Base-by-base conservation (phyloP, 1,140 invertebrate genomes). In the Drosophila auraria region DNA sequence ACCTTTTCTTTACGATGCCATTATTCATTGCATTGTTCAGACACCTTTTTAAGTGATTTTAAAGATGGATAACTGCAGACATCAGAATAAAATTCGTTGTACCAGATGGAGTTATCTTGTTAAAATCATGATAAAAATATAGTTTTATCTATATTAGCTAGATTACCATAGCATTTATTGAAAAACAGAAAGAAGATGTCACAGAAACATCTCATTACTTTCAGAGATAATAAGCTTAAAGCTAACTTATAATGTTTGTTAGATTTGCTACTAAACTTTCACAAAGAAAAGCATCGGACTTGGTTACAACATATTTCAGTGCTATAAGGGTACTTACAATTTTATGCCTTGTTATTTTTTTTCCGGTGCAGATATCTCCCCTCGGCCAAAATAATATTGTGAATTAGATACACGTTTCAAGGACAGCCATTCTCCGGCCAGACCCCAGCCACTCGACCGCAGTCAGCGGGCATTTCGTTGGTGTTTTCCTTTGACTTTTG, bases 391-490 rank as follows among this genome's bases (percentile, higher is more conserved):
- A 51, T 30, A 53, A 73, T 73, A 45, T 73, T 73, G 38, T 15
- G 72, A 70, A 83, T 83, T 83, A 75, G 75, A 83, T 66, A 83
- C 75, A 79, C 80, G 80, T 69, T 83, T 75, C 80, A 83, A 83
- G 80, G 80, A 79, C 80, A 66, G 50, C 42, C 47, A 61, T 20
- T 12, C 36, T 33, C 38, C 42, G 40, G 38, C 45, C 51, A 17
- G 50, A 65, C 36, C 33, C 33, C 14, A 59, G 40, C 23, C 62
- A 49, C 64, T 47, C 51, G 44, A 57, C 60, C 60, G n/a, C 40
- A 51, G 42, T 63, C 65, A 60, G 40, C 12, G 30, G 49, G 47
- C 49, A 59, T 51, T 64, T 64, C 23, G 62, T 64, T 60, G 62
- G n/a, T 30, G 62, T 75, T 63, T 54, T 44, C 54, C 45, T 65